Conservation (phyloP, 2,888 invertebrate species). For the Opisthograptis luteolata region DNA sequence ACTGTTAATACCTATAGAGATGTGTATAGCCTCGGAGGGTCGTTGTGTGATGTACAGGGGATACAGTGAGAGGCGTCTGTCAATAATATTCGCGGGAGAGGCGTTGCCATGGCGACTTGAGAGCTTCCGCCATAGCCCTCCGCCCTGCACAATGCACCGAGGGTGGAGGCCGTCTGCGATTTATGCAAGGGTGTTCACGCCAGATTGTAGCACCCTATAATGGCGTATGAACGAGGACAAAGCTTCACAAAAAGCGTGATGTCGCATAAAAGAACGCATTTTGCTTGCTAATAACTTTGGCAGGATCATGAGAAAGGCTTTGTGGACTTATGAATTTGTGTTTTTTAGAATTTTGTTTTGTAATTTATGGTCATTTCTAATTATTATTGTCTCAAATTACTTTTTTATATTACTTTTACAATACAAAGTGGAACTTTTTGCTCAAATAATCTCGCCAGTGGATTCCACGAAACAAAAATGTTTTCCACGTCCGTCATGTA, state of each 20-base stretch:
- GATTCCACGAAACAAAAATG: too few relatives aligned
- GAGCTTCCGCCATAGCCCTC: slow-evolving; percentile 56
- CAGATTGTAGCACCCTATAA: slow-evolving; percentile 38
- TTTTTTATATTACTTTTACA: too few relatives aligned
- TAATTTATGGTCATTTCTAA: neutral
- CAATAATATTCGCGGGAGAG: slow-evolving; percentile 74
- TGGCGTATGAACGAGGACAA: slow-evolving; percentile 32
- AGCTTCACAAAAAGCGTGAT: slow-evolving; percentile 33
- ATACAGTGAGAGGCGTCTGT: slow-evolving; percentile 64
- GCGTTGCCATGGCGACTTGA: slow-evolving; percentile 78
- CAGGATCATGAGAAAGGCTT: slow-evolving; percentile 14
- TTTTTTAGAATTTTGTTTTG: neutral
- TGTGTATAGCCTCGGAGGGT: slow-evolving; percentile 27
- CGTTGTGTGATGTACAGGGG: slow-evolving; percentile 45
- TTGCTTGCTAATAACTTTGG: slow-evolving; percentile 23
- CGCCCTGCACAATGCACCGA: slow-evolving; percentile 57
- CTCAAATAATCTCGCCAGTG: too few relatives aligned
- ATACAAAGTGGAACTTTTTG: too few relatives aligned
- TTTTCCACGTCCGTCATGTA: too few relatives aligned
- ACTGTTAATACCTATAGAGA: slow-evolving; percentile 1
- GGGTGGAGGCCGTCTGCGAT: slow-evolving; percentile 68
- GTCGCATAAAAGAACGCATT: slow-evolving; percentile 28
- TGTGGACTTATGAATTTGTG: too few relatives aligned
- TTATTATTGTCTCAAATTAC: too few relatives aligned
- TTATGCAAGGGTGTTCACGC: slow-evolving; percentile 60